Percentiles rank a stretch among this genome's conserved stretches.
phyloP scores from a whole-genome alignment of 2,797 vertebrate species.

The Oryzias sinensis region DNA sequence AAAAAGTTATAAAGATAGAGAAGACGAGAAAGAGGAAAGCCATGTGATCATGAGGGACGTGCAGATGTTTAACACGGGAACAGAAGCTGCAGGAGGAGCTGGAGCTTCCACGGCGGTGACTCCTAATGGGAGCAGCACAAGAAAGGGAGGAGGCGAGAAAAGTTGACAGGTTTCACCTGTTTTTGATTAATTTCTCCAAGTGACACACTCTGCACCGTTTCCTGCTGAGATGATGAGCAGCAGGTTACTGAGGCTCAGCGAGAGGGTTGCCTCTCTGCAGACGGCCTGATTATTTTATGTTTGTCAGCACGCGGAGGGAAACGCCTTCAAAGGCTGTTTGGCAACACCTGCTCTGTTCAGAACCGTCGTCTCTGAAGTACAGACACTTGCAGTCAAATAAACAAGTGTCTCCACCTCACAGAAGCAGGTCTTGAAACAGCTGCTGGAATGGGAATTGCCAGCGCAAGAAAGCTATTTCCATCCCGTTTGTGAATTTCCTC shows the following conservation, averaged over 20 bases:
- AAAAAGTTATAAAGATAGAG: not conserved
- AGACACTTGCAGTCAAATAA: slow-evolving; percentile 10
- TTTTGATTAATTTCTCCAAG: slow-evolving; percentile 57
- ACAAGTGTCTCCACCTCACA: not conserved
- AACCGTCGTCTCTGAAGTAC: slow-evolving; percentile 29
- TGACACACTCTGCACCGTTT: slow-evolving; percentile 35
- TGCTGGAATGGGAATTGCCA: no score
- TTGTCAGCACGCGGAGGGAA: slow-evolving; percentile 37
- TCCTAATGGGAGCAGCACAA: not conserved
- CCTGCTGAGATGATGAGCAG: slow-evolving; percentile 59
- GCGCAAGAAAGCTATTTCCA: not conserved
- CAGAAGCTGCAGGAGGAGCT: not conserved
- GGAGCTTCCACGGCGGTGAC: not conserved
- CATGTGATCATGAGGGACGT: not conserved
- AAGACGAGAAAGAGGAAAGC: not conserved
- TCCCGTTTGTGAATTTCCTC: not conserved
- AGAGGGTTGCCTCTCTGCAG: slow-evolving; percentile 47
- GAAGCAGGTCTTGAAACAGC: not conserved
- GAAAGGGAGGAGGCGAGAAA: not conserved
- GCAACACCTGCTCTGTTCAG: slow-evolving; percentile 17
- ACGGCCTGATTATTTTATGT: slow-evolving; percentile 54
- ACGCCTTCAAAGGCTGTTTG: slow-evolving; percentile 37
- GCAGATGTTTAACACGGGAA: not conserved
- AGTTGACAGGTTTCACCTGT: slow-evolving; percentile 31
- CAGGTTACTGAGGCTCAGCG: slow-evolving; percentile 57